A percentile compares a stretch with the other conserved stretches of the same genome.
Evolutionary conservation across 1,140 invertebrate genomes (phyloP).

Genomic region (Callitettix versicolor): DNA sequence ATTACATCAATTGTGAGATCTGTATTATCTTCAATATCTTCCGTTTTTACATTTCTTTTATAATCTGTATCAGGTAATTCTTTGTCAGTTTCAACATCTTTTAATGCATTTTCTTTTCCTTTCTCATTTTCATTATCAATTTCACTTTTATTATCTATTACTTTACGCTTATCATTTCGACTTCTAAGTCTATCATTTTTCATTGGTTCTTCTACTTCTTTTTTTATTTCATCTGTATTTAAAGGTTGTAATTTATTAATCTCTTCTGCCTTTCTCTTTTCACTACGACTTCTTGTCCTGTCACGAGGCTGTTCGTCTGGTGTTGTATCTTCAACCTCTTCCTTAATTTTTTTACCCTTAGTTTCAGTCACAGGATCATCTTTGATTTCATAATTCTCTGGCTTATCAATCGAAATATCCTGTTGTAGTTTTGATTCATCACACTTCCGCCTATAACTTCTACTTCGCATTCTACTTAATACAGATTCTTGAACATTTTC

Average conservation of each 20-base stretch:
- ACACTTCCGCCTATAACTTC: not conserved
- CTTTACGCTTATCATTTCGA: constrained; percentile 14
- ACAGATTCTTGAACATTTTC: constrained; percentile 30
- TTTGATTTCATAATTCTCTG: not conserved
- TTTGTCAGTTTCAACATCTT: constrained; percentile 17
- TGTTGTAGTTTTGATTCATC: not conserved
- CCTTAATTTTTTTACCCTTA: constrained; percentile 6
- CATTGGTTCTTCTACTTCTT: constrained; percentile 11
- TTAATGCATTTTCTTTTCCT: constrained; percentile 16
- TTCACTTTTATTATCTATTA: constrained; percentile 12
- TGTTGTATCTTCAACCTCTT: constrained; percentile 5
- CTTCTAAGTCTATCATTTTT: constrained; percentile 18
- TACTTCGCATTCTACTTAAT: constrained; percentile 3
- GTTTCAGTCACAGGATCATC: not conserved
- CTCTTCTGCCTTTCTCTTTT: constrained; percentile 10
- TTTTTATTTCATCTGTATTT: constrained; percentile 8
- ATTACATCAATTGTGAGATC: too few relatives aligned
- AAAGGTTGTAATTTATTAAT: constrained; percentile 2
- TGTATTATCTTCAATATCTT: not conserved
- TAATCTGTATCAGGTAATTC: constrained; percentile 7
- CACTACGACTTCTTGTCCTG: constrained; percentile 2
- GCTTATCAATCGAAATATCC: not conserved
- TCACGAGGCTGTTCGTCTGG: not conserved
- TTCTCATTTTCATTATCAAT: constrained; percentile 23
- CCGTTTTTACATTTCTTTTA: not conserved